Conservation (phyloP, 2,888 invertebrate genomes). For the Drosophila multiciliata region DNA sequence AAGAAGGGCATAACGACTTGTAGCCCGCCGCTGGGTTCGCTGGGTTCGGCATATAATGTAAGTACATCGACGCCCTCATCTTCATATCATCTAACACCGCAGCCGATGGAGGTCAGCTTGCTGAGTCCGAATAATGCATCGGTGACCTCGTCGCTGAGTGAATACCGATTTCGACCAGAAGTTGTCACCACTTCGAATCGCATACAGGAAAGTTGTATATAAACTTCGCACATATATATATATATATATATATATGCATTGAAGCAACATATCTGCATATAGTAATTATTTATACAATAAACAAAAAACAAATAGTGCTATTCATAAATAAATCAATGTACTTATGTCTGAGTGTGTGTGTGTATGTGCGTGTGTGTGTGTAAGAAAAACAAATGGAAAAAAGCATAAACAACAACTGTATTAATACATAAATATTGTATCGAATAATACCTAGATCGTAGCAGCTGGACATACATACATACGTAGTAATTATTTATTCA, state of each 20-base stretch:
- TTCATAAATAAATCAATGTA: conserved; percentile 30
- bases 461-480: conserved; percentile 44
- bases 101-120: conserved; percentile 85
- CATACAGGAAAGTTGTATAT: conserved; percentile 96
- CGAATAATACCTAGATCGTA: conserved; percentile 59
- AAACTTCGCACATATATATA: conserved; percentile 83
- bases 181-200: conserved; percentile 94
- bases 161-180: conserved; percentile 92
- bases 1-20: conserved; percentile 88
- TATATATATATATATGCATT: conserved; percentile 20
- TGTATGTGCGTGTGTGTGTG: conserved; percentile 25
- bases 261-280: conserved; percentile 9
- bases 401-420: conserved; percentile 41
- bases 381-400: conserved; percentile 23
- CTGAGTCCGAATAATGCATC: conserved; percentile 85
- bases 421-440: conserved; percentile 59
- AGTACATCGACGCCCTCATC: conserved; percentile 82
- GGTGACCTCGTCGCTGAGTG: conserved; percentile 91
- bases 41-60: conserved; percentile 63
- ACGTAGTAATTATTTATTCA: conserved; percentile 9
- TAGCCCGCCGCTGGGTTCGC: conserved; percentile 83
- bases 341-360: conserved; percentile 57
- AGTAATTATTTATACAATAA: conserved; percentile 22
- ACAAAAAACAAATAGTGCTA: conserved; percentile 22
- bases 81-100: conserved; percentile 83